phyloP scores from a whole-genome alignment of 2,797 vertebrate genomes.

The Hypotaenidia okinawae region DNA sequence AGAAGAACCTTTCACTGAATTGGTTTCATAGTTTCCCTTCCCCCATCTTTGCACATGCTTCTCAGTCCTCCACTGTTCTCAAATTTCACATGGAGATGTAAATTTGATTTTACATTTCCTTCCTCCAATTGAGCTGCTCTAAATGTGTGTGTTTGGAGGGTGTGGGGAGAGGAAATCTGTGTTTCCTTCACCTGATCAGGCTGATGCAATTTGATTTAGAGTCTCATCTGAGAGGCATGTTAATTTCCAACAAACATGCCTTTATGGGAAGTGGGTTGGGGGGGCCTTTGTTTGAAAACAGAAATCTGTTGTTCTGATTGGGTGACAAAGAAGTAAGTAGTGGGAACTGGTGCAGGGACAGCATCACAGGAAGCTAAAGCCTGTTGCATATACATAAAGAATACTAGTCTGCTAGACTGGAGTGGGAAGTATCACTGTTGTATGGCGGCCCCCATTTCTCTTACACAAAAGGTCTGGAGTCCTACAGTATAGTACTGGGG shows the following conservation, averaged over 20 bases:
- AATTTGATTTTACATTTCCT: conserved; percentile 74
- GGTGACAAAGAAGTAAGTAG: background rate
- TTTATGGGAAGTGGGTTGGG: conserved; percentile 39
- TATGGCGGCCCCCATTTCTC: background rate
- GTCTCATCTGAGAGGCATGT: background rate
- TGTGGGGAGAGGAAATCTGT: conserved; percentile 69
- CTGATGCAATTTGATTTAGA: conserved; percentile 58
- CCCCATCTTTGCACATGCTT: background rate
- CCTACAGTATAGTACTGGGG: background rate
- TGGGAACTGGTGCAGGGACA: background rate
- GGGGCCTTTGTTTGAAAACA: conserved; percentile 46
- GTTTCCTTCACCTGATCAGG: conserved; percentile 72
- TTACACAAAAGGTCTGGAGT: background rate
- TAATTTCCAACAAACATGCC: background rate
- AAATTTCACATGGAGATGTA: conserved; percentile 66
- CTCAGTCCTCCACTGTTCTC: conserved; percentile 16
- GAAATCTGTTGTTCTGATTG: conserved; percentile 19
- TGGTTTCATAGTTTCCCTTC: conserved; percentile 31
- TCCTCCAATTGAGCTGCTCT: conserved; percentile 67
- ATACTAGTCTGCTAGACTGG: background rate
- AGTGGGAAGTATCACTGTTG: background rate
- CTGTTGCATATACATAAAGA: background rate
- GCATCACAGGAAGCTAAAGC: background rate
- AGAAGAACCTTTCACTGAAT: conserved; percentile 35
- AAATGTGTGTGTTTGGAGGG: conserved; percentile 58